Base-by-base conservation (phyloP, 2,888 invertebrate genomes). In the Tachina fera region DNA sequence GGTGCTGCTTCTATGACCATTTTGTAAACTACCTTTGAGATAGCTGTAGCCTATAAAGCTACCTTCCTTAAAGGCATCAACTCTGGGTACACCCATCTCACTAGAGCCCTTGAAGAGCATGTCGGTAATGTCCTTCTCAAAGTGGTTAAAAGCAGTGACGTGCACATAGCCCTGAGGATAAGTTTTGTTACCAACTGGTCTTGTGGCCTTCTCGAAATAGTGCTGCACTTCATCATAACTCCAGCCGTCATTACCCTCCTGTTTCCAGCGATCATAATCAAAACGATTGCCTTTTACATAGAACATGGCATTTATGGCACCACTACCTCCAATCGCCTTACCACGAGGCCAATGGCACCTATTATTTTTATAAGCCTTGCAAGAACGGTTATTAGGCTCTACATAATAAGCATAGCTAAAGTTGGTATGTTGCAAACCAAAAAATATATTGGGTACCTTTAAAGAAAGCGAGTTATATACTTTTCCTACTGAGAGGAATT, bases 141-240 rank as follows among this genome's bases (percentile, higher is more conserved):
- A 82, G 31, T 6, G 31, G 31, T 31, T 31, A 31, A 31, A 31
- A 31, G 5, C 31, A 31, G 0, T 1, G 6, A 31, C 6, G 31
- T 31, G 31, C 6, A 94, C 87, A 31, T 93, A 93, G 1, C 89
- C 89, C 58, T 70, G 67, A 13, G 85, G 80, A n/a, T 87, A 65
- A 4, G 86, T 87, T 10, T 51, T 22, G 53, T 87, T 86, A 39
- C 84, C 87, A 11, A 63, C 83, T n/a, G 84, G 84, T 4, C 39
- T 65, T 45, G 85, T 93, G 0, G 96, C 96, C 91, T 97, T 97
- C 90, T 95, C 95, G 90, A 97, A 97, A 91, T 97, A 97, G 0
- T 95, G 95, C 51, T 97, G 91, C 0, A 97, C 94, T 87, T 96
- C 95, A 53, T 96, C 94, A 92, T 94, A 97, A 2, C 96, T 93